Base-by-base conservation (phyloP, 2,113 vertebrate genomes). In the Tor tambroides region DNA sequence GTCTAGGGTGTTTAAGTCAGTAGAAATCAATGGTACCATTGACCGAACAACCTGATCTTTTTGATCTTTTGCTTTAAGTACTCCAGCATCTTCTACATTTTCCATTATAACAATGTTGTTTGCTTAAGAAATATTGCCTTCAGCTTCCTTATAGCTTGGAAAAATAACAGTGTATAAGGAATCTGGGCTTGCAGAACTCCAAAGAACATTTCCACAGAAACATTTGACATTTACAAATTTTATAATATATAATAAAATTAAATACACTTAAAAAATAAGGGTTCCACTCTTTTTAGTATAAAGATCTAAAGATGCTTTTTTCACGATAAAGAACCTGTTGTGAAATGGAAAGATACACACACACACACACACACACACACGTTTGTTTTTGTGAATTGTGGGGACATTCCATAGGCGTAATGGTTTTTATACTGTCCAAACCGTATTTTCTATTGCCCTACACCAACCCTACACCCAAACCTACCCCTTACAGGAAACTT, bases 31-130 rank as follows among this genome's bases (percentile, higher is more conserved):
- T 83, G 10, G 5, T 32, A 38, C 6, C 23, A 74, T 74, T 72
- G 30, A 84, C 56, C 54, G 11, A 84, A 54, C 67, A 56, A 84
- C 49, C 38, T 54, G 28, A 23, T 84, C 49, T 71, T 51, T 83
- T 69, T 69, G 26, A 83, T 51, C n/a, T 84, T 56, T 9, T 19
- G 43, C 43, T 84, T 84, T 23, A 72, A 72, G 65, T 21, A 38
- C 28, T 69, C 21, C 30, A 72, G 30, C 41, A 38, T 69, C 28
- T 84, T 54, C 12, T 74, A 12, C 67, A 38, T 54, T 54, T 72
- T 84, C 30, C 49, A 54, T 28, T 81, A 23, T 51, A 23, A 65
- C n/a, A 83, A 71, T 15, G 6, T 46, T 35, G 3, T 83, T 51
- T 71, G 26, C 41, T 11, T 51, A 26, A 82, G 11, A 82, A 46